phyloP scores from a whole-genome alignment of 1,140 invertebrate species.

The Drosophila fuyamai region DNA sequence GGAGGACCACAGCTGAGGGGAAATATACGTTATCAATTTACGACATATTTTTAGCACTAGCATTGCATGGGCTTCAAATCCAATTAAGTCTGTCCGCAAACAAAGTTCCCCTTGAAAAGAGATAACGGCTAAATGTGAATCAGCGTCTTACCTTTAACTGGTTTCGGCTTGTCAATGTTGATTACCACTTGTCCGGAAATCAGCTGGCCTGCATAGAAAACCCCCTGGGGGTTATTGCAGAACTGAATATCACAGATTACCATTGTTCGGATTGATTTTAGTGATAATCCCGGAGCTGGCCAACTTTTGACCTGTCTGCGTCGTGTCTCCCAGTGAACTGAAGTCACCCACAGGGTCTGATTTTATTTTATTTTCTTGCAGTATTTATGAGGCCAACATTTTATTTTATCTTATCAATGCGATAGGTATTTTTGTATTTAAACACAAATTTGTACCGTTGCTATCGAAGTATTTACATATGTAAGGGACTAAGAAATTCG shows the following conservation, averaged over 20 bases:
- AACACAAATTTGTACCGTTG: constrained; percentile 41
- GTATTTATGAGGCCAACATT: constrained; percentile 26
- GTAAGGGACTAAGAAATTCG: constrained; percentile 38
- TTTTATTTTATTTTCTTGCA: constrained; percentile 20
- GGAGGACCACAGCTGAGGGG: constrained; percentile 54
- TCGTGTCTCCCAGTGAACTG: constrained; percentile 30
- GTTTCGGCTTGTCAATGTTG: constrained; percentile 83
- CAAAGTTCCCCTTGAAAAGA: constrained; percentile 9
- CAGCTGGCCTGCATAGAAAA: constrained; percentile 86
- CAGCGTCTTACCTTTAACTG: constrained; percentile 79
- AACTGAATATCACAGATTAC: constrained; percentile 80
- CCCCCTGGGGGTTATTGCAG: constrained; percentile 83
- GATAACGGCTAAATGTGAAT: constrained; percentile 20
- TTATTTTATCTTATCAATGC: constrained; percentile 66
- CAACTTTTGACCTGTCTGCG: constrained; percentile 29
- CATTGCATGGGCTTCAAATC: neutral
- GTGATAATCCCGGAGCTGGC: constrained; percentile 3
- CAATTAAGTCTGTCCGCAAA: neutral
- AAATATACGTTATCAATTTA: neutral
- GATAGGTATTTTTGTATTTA: constrained; percentile 47
- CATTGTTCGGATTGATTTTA: constrained; percentile 40
- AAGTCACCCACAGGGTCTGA: constrained; percentile 16
- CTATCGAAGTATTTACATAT: constrained; percentile 35
- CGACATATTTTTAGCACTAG: constrained; percentile 3
- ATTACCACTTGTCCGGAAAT: constrained; percentile 85